Conservation (phyloP, 2,888 invertebrate species). For the Parascotia fuliginaria region DNA sequence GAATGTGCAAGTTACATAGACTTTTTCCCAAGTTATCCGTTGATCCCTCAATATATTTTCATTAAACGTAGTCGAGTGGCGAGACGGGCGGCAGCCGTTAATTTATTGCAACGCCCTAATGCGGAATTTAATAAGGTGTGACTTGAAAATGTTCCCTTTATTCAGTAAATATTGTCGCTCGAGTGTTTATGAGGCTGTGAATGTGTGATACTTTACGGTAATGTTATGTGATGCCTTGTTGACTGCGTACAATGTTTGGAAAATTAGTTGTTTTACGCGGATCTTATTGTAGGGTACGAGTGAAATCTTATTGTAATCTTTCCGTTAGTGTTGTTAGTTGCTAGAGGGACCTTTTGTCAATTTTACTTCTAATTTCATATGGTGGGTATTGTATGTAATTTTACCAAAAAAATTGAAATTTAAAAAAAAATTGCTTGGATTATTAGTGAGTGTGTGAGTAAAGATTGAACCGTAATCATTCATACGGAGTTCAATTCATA, state of each 20-base stretch:
- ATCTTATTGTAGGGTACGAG: too few relatives aligned
- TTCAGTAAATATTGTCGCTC: conserved; percentile 22
- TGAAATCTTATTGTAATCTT: too few relatives aligned
- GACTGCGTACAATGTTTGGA: not conserved
- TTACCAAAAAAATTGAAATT: too few relatives aligned
- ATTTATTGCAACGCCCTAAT: conserved; percentile 67
- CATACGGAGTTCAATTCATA: conserved; percentile 61
- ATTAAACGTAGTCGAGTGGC: conserved; percentile 55
- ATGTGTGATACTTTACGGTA: not conserved
- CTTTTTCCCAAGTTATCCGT: conserved; percentile 34
- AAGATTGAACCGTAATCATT: conserved; percentile 57
- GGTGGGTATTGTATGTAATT: too few relatives aligned
- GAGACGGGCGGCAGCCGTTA: conserved; percentile 49
- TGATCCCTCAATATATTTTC: conserved; percentile 61
- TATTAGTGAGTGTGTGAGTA: too few relatives aligned
- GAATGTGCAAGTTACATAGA: conserved; percentile 5
- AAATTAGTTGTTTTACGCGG: not conserved
- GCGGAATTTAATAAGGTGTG: conserved; percentile 68
- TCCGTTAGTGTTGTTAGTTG: not conserved
- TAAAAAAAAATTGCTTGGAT: too few relatives aligned
- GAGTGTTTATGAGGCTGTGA: conserved; percentile 24
- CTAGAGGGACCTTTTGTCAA: too few relatives aligned
- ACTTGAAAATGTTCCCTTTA: conserved; percentile 41
- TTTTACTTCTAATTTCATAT: too few relatives aligned
- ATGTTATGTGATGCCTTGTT: not conserved